phyloP scores from a whole-genome alignment of 2,113 vertebrate genomes.

The Artemisiospiza belli region DNA sequence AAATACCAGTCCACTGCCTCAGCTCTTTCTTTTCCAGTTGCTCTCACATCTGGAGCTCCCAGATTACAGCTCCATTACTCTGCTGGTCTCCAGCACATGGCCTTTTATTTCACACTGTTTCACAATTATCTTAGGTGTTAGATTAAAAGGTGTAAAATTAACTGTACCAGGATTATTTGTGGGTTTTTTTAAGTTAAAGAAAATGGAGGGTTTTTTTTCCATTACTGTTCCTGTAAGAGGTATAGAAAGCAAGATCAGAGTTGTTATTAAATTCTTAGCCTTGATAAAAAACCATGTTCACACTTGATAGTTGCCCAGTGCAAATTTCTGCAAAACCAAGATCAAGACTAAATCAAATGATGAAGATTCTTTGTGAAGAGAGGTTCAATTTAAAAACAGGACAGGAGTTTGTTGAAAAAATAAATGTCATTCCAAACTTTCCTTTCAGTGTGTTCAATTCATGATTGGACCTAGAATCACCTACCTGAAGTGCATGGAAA shows the following conservation, averaged over 20 bases:
- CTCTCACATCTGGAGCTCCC: not conserved
- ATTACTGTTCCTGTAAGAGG: not conserved
- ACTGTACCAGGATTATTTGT: not conserved
- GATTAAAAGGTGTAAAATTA: not conserved
- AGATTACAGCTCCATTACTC: not conserved
- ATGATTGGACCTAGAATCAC: not conserved
- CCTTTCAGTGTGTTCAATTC: not conserved
- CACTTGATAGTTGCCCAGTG: not conserved
- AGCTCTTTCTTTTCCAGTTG: not conserved
- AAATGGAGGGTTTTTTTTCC: not conserved
- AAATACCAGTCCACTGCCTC: not conserved
- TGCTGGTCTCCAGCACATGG: not conserved
- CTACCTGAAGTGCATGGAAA: not conserved
- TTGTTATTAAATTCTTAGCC: not conserved
- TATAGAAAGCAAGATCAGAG: not conserved
- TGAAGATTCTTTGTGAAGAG: not conserved
- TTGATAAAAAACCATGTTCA: not conserved
- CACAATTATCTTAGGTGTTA: not conserved
- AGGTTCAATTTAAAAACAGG: not conserved
- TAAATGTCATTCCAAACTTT: not conserved
- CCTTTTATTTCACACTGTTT: not conserved
- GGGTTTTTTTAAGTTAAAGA: not conserved
- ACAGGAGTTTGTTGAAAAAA: not conserved
- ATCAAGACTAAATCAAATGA: not conserved
- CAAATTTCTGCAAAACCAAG: not conserved